phyloP scores from a whole-genome alignment of 2,113 vertebrate genomes.

The Tachuris rubrigastra region DNA sequence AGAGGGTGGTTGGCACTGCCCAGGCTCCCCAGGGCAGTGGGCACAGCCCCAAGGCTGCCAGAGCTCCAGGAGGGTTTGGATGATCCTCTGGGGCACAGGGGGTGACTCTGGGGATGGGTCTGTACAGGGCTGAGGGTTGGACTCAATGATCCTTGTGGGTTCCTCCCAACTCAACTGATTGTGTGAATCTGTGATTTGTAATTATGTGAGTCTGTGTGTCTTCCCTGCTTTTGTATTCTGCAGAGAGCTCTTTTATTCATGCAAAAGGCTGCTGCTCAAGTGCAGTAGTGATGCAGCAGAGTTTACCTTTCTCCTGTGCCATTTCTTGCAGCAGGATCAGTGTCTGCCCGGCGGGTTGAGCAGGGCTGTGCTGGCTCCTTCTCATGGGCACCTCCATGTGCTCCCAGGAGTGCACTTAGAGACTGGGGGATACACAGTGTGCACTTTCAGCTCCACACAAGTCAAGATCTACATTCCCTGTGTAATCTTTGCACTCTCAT shows the following conservation, averaged over 20 bases:
- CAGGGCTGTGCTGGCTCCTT: neutral
- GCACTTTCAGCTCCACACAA: neutral
- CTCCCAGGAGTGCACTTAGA: neutral
- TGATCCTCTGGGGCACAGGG: neutral
- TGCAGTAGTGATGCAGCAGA: neutral
- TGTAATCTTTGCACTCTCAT: neutral
- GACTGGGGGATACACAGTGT: neutral
- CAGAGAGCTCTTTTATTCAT: neutral
- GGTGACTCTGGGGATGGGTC: too few relatives aligned
- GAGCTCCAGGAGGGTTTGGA: neutral
- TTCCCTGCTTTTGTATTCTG: neutral
- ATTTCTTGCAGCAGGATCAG: neutral
- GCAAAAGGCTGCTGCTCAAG: neutral
- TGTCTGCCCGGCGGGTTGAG: neutral
- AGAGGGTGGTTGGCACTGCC: neutral
- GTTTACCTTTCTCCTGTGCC: neutral
- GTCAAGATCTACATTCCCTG: neutral
- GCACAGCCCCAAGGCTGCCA: neutral
- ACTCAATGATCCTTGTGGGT: neutral
- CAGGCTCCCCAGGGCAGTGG: neutral
- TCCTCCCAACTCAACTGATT: neutral
- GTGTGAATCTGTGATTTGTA: neutral
- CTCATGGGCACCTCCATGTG: accelerated
- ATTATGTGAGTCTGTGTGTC: neutral
- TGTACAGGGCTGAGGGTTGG: neutral